Conservation (phyloP, 2,797 vertebrate genomes). For the Prionace glauca region DNA sequence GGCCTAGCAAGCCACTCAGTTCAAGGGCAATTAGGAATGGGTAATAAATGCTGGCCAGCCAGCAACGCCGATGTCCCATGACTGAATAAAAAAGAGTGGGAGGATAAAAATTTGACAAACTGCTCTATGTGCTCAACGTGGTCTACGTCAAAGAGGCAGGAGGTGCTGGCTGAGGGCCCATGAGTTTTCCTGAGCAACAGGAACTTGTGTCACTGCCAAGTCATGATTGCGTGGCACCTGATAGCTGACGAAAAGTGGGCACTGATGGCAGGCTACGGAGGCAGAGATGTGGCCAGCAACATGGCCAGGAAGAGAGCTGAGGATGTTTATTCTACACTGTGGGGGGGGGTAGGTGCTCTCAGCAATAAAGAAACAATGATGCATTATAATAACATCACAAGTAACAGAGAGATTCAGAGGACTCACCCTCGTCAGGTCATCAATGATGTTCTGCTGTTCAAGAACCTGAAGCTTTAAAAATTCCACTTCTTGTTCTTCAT, state of each 20-base stretch:
- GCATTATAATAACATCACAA: background rate
- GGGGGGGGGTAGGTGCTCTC: background rate
- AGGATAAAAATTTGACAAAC: background rate
- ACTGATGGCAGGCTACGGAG: background rate
- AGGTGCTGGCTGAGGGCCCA: background rate
- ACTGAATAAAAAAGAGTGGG: background rate
- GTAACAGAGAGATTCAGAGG: background rate
- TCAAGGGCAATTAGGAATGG: no score
- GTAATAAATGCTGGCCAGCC: no score
- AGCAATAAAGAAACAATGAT: background rate
- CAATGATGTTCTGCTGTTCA: conserved; percentile 95
- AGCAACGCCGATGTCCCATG: no score
- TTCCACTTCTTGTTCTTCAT: conserved; percentile 92
- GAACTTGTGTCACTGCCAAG: background rate
- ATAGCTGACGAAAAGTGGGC: background rate
- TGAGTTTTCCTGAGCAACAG: background rate
- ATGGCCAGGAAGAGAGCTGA: background rate
- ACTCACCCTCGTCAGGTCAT: conserved; percentile 90
- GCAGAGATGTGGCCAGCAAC: background rate
- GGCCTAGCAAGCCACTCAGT: no score
- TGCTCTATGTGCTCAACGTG: background rate
- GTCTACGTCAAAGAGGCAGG: background rate
- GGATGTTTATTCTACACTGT: background rate
- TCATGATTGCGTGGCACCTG: background rate
- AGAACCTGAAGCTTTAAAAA: conserved; percentile 97